Base-by-base conservation (phyloP, 2,113 vertebrate genomes). In the Oenanthe oenanthe region DNA sequence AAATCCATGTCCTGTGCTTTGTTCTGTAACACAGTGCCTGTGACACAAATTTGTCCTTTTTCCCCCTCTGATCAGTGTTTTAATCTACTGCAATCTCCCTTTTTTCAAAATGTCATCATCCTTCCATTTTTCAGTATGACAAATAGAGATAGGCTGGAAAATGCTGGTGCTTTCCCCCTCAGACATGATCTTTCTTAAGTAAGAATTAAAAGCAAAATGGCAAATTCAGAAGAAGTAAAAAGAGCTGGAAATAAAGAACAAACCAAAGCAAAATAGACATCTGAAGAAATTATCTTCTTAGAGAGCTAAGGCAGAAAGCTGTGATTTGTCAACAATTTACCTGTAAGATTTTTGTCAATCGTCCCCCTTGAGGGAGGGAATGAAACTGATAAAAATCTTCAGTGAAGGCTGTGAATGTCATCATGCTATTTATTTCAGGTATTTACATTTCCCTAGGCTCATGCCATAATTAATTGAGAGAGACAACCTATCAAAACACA, bases 391-490 rank as follows among this genome's bases (percentile, higher is more conserved):
- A 57, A 88, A 81, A 94, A 54, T 76, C 75, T 85, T 83, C 60
- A 61, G n/a, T 62, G 48, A 54, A 73, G 63, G n/a, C 74, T 92
- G 45, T 88, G 88, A 90, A 61, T 70, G 75, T 38, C 96, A 82
- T 89, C 58, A 42, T 67, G n/a, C 71, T 88, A 38, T 87, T 93
- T 94, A 54, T 89, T 88, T 94, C 85, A 73, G 82, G 45, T 92
- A 67, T 81, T 92, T 88, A 43, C 56, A 62, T 89, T 88, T 92
- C 88, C 90, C 92, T 80, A 66, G 82, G 58, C 78, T 94, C 51
- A 15, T 94, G 58, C 42, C 29, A 13, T 82, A 90, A 92, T 94
- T 94, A 96, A 93, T 95, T 89, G 70, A 91, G 68, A 91, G 70
- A 94, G 85, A 80, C 78, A 93, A 29, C 75, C 54, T 94, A 82